Evolutionary conservation across 1,140 invertebrate genomes (phyloP), one percentile per base, ranked within the genome.

Genomic region (Epicauta chinensis): DNA sequence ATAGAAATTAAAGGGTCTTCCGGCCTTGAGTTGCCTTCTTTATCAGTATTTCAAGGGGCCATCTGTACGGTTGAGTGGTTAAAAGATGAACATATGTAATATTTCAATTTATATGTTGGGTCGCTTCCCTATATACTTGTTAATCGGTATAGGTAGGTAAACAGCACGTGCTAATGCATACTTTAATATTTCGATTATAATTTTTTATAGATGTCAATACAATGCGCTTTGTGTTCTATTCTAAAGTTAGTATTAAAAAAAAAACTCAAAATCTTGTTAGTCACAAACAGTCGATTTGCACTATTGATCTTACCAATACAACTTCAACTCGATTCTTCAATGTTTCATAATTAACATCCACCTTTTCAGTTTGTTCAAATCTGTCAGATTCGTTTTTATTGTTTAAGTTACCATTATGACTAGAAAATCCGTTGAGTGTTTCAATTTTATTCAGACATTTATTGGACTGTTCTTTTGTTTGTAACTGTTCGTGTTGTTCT

Each of bases 321-420:
- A 60, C 51, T 53, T 62, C 57, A 29, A 56, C 55, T 42, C 57
- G 51, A 32, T 42, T 54, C 38, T 59, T 47, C 34, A 57, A 37
- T 15, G 58, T 55, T 41, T 60, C 60, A 38, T 62, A 62, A 5
- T 53, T 42, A 12, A 60, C 55, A 35, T 62, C 58, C 13, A 64
- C 50, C 30, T 46, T 62, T 46, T 56, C 53, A 50, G 58, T 55
- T 56, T 61, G 53, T 9, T 56, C 61, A 16, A 38, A 53, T 11
- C 42, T 57, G 41, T 38, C 40, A 16, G 45, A 51, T 35, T 58
- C 46, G 2, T 40, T 37, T n/a, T 12, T 48, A 30, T 46, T 23
- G 4, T 29, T 31, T 35, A 46, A 43, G 42, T 50, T 39, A 43
- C 40, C 43, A 16, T 45, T 44, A 34, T 43, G 36, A 36, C 37